A percentile compares a stretch with the other conserved stretches of the same genome.
Evolutionary conservation across 2,888 invertebrate species (phyloP).

Genomic region (Aphidoletes aphidimyza): DNA sequence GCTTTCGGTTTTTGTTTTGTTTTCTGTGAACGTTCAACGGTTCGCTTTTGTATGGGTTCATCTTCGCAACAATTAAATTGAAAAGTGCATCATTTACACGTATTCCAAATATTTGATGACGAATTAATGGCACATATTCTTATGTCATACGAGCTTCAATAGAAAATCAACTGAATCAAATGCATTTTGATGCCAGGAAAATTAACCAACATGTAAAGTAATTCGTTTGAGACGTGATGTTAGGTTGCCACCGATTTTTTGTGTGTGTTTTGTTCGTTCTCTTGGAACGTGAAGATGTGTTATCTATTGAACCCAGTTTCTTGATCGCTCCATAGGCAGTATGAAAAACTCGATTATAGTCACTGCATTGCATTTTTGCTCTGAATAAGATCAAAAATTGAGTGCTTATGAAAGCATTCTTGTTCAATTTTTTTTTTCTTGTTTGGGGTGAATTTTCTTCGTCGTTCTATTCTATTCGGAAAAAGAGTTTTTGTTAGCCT

Average conservation of each 20-base stretch:
- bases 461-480: not conserved
- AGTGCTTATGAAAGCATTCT: constrained; percentile 10
- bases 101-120: constrained; percentile 11
- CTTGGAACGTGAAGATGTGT: not conserved
- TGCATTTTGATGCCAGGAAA: not conserved
- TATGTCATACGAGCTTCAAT: not conserved
- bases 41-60: not conserved
- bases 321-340: not conserved
- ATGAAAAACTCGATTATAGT: not conserved
- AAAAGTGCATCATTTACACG: constrained; percentile 12
- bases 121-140: not conserved
- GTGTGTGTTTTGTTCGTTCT: not conserved
- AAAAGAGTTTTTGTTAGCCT: constrained; percentile 28
- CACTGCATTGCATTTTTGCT: not conserved
- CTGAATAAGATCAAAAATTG: not conserved
- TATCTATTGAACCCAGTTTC: constrained; percentile 7
- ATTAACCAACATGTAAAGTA: constrained; percentile 30
- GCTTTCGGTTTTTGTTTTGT: too few species aligned
- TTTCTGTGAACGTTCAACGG: not conserved
- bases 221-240: not conserved
- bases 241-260: not conserved
- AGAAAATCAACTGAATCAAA: not conserved
- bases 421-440: too few species aligned
- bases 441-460: too few species aligned
- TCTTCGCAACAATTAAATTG: constrained; percentile 3